Percentiles rank a stretch among this genome's conserved stretches.
Evolutionary conservation across 2,797 vertebrate genomes (phyloP).

Genomic region (Alcedo quadribrachys): DNA sequence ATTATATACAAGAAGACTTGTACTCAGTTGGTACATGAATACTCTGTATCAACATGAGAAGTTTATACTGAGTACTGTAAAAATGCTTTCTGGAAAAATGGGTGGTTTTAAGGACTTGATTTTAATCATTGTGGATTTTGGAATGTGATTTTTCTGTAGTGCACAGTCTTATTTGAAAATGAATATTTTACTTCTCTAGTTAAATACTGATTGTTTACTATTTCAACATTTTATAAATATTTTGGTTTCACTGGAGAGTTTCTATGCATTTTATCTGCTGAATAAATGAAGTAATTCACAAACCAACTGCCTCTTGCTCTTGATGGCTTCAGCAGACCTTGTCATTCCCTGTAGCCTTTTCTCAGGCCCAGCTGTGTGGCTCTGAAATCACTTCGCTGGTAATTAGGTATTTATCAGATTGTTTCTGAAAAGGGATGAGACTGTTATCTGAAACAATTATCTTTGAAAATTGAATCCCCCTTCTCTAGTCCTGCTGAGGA

Average conservation of each 20-base stretch:
- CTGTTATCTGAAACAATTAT: conserved; percentile 93
- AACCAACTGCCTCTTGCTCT: conserved; percentile 55
- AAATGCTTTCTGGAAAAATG: neutral
- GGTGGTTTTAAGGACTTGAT: neutral
- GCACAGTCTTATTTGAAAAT: neutral
- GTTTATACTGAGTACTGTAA: neutral
- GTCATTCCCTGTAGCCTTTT: conserved; percentile 72
- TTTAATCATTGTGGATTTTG: neutral
- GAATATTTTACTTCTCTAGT: neutral
- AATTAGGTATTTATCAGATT: conserved; percentile 98
- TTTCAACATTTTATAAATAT: conserved; percentile 41
- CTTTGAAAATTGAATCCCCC: conserved; percentile 84
- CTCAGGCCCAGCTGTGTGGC: conserved; percentile 73
- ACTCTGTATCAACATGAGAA: neutral
- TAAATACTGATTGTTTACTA: conserved; percentile 32
- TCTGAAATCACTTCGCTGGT: conserved; percentile 83
- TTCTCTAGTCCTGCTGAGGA: conserved; percentile 77
- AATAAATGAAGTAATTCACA: conserved; percentile 81
- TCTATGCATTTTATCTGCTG: conserved; percentile 79
- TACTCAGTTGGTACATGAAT: too few relatives aligned
- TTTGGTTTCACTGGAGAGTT: conserved; percentile 26
- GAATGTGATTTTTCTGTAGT: neutral
- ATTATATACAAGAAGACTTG: too few relatives aligned
- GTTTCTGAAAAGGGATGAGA: conserved; percentile 82
- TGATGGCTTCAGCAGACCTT: conserved; percentile 56